phyloP scores from a whole-genome alignment of 1,140 invertebrate species.

The Philotrypesis tridentata region DNA sequence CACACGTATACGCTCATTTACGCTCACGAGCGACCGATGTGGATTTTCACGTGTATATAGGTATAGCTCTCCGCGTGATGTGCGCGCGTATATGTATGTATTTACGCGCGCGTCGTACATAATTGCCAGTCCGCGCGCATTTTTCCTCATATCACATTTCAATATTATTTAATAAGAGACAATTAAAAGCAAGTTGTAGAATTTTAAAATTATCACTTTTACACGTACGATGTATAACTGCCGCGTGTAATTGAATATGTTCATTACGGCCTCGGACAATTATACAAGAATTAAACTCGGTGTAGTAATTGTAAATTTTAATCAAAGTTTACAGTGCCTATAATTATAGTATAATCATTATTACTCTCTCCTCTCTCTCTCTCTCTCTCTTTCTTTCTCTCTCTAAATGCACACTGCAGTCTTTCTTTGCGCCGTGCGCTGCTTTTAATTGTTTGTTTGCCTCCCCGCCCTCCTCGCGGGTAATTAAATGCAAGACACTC shows the following conservation, averaged over 20 bases:
- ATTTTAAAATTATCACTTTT: slow-evolving; percentile 15
- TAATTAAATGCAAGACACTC: not conserved
- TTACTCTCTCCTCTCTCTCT: not conserved
- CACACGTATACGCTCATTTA: not conserved
- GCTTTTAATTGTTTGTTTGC: not conserved
- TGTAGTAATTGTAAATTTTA: slow-evolving; percentile 29
- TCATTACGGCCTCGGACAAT: slow-evolving; percentile 13
- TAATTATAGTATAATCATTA: slow-evolving; percentile 35
- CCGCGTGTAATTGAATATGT: not conserved
- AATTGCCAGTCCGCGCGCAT: not conserved
- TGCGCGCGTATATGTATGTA: too few species aligned
- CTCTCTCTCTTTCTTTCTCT: too few species aligned
- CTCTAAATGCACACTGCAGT: too few species aligned
- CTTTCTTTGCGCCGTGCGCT: not conserved
- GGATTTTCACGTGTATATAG: not conserved
- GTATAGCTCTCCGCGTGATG: too few species aligned
- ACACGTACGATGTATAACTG: not conserved
- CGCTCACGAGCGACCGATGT: not conserved
- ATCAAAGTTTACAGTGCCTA: not conserved
- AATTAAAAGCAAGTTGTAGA: not conserved
- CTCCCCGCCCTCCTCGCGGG: not conserved
- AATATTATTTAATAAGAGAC: not conserved
- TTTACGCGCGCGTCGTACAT: too few species aligned
- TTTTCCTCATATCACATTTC: not conserved
- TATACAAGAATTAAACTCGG: slow-evolving; percentile 33